Evolutionary conservation across 1,140 invertebrate species (phyloP).

Genomic region (Drosophila willistoni): DNA sequence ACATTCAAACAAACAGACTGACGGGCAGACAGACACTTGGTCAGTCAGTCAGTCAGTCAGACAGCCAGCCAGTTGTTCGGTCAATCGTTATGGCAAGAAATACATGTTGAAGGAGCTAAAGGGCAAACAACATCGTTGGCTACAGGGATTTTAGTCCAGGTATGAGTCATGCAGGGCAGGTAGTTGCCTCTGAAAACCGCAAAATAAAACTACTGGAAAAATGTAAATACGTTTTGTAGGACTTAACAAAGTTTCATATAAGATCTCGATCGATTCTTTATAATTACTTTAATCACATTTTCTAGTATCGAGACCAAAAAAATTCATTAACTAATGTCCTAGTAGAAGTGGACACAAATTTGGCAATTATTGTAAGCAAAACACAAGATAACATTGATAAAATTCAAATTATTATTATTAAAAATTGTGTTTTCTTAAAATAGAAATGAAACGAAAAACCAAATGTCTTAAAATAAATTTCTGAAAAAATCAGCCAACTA

Average conservation of each 20-base stretch:
- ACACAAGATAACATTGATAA: no score
- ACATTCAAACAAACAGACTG: constrained; percentile 30
- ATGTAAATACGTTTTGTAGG: neutral
- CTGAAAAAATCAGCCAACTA: no score
- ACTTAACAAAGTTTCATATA: neutral
- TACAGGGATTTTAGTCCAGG: neutral
- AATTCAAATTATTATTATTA: no score
- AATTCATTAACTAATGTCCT: no score
- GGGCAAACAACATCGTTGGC: neutral
- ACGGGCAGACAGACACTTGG: neutral
- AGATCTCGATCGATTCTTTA: no score
- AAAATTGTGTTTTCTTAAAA: no score
- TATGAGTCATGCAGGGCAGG: constrained; percentile 4
- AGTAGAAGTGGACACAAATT: no score
- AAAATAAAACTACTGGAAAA: constrained; percentile 10
- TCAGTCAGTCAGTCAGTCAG: neutral
- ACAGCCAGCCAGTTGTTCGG: neutral
- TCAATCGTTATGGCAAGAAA: neutral
- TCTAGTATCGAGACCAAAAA: no score
- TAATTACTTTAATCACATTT: no score
- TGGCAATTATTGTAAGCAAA: no score
- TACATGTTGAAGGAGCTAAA: neutral
- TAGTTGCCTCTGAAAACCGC: constrained; percentile 13
- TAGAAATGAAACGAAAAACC: no score
- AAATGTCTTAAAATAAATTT: no score